These are phyloP conservation scores for Eristalinus aeneus DNA, from an alignment of 2,888 invertebrate genomes.

Conservation along the genomic window DNA sequence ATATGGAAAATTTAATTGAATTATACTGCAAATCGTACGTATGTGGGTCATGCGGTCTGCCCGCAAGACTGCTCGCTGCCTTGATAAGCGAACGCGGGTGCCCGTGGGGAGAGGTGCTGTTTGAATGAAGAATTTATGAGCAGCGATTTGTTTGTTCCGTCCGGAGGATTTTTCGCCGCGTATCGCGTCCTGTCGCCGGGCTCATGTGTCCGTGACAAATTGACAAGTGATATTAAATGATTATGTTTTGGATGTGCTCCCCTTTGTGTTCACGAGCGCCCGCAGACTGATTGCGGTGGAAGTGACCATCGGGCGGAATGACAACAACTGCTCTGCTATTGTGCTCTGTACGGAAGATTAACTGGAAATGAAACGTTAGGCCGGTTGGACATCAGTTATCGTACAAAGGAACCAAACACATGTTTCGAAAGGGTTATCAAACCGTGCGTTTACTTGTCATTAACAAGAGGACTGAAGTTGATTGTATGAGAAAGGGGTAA, in stretches of 20 bases:
- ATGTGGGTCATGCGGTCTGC: neutral
- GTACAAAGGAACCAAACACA: too few relatives aligned
- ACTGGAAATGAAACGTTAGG: neutral
- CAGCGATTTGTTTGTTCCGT: conserved; percentile 24
- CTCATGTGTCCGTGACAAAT: conserved; percentile 60
- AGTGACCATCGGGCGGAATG: neutral
- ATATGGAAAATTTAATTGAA: conserved; percentile 70
- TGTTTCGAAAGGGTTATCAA: too few relatives aligned
- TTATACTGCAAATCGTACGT: conserved; percentile 33
- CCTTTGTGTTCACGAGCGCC: conserved; percentile 13
- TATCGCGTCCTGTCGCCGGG: conserved; percentile 27
- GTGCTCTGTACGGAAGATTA: neutral
- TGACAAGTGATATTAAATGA: conserved; percentile 66
- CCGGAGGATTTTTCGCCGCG: neutral
- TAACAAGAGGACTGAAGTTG: too few relatives aligned
- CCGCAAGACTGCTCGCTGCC: neutral
- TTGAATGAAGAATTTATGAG: conserved; percentile 44
- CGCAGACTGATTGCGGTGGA: conserved; percentile 31
- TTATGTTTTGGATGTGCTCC: conserved; percentile 49
- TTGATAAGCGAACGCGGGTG: neutral
- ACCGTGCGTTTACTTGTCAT: too few relatives aligned
- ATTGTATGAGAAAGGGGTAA: neutral
- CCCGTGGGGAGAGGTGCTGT: neutral
- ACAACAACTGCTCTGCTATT: conserved; percentile 19
- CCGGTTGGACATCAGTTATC: neutral